These are phyloP conservation scores for Echiichthys vipera DNA, from an alignment of 2,797 vertebrate species.

Conservation along the genomic window DNA sequence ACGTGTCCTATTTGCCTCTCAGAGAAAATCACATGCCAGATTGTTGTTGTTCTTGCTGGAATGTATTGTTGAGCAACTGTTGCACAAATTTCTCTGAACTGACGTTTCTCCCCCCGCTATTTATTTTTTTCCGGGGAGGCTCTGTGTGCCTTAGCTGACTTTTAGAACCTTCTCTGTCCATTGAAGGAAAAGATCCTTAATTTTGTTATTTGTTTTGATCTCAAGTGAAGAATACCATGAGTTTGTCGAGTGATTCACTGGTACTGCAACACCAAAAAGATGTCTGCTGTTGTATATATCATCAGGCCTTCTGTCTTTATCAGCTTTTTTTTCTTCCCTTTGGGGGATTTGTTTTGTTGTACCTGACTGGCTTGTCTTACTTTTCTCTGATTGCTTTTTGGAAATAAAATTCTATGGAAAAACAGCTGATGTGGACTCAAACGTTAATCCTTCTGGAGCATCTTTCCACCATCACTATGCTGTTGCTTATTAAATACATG, in stretches of 20 bases:
- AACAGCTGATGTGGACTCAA: slow-evolving; percentile 48
- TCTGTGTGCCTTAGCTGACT: slow-evolving; percentile 97
- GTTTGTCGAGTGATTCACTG: slow-evolving; percentile 80
- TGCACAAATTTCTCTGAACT: slow-evolving; percentile 92
- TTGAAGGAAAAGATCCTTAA: slow-evolving; percentile 70
- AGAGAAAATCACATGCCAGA: slow-evolving; percentile 89
- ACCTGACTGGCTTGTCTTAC: slow-evolving; percentile 78
- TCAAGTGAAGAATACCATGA: slow-evolving; percentile 83
- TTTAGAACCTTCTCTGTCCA: slow-evolving; percentile 87
- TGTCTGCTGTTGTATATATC: slow-evolving; percentile 92
- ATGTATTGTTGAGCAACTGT: slow-evolving; percentile 92
- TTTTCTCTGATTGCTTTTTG: slow-evolving; percentile 83
- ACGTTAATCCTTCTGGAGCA: neutral
- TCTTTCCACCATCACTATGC: neutral
- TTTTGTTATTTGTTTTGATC: slow-evolving; percentile 66
- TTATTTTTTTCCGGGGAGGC: slow-evolving; percentile 81
- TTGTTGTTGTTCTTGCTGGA: slow-evolving; percentile 92
- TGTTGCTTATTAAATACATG: slow-evolving; percentile 9
- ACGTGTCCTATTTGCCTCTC: slow-evolving; percentile 83
- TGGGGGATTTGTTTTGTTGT: slow-evolving; percentile 83
- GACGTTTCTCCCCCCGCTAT: slow-evolving; percentile 68
- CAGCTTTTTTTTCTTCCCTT: slow-evolving; percentile 60
- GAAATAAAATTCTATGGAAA: slow-evolving; percentile 78
- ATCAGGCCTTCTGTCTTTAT: slow-evolving; percentile 93
- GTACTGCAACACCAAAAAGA: slow-evolving; percentile 83